A percentile compares a stretch with the other conserved stretches of the same genome.
Conservation (phyloP, 2,888 invertebrate species). For the Spisula solida region DNA sequence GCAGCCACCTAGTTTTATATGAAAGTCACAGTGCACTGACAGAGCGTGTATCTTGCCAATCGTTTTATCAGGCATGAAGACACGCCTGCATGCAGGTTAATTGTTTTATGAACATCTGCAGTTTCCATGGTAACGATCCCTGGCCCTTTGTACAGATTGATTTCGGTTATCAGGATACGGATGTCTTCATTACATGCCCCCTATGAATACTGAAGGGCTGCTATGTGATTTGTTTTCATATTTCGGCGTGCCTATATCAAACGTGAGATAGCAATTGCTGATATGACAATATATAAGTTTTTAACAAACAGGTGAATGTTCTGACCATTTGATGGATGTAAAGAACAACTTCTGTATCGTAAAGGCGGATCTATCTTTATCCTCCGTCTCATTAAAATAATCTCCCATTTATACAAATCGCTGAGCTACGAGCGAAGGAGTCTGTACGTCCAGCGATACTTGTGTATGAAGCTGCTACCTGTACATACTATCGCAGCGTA, state of each 20-base stretch:
- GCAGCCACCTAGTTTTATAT: no score
- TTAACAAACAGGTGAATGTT: neutral
- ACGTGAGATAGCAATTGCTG: neutral
- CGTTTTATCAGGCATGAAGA: neutral
- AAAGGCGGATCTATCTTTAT: neutral
- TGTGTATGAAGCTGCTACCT: no score
- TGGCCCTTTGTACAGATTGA: neutral
- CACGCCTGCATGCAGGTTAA: conserved; percentile 11
- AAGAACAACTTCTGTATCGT: neutral
- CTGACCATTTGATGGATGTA: neutral
- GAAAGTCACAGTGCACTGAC: neutral
- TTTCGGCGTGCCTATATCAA: neutral
- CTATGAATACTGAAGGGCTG: neutral
- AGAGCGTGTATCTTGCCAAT: neutral
- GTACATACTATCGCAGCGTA: no score
- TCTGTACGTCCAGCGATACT: no score
- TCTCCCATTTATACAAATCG: no score
- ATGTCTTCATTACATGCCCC: neutral
- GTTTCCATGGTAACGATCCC: conserved; percentile 1
- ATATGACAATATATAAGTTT: neutral
- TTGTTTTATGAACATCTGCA: neutral
- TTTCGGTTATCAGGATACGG: neutral
- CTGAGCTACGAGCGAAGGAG: no score
- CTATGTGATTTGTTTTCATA: neutral
- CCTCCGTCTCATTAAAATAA: no score